Percentiles rank a stretch among this genome's conserved stretches.
These are phyloP conservation scores for Dascillus cervinus DNA, from an alignment of 2,888 invertebrate species.

Conservation along the genomic window DNA sequence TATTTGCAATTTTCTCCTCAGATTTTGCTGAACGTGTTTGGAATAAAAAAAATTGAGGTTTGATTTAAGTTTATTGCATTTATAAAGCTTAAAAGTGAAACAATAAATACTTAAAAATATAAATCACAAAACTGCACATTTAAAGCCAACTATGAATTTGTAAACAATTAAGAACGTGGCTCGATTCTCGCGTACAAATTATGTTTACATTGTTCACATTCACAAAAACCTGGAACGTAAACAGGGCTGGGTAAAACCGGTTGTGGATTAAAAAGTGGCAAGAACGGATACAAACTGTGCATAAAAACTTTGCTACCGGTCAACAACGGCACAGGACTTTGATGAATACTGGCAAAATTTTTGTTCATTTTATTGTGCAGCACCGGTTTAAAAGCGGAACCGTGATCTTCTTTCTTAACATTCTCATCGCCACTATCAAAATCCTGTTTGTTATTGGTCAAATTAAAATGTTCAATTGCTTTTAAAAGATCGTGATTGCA, in stretches of 20 bases:
- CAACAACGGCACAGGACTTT: constrained; percentile 32
- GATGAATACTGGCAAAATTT: constrained; percentile 22
- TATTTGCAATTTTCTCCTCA: constrained; percentile 31
- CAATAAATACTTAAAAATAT: too few species aligned
- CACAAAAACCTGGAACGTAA: constrained; percentile 42
- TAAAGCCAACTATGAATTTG: too few species aligned
- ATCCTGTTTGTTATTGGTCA: constrained; percentile 21
- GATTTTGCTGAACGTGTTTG: constrained; percentile 8
- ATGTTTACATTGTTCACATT: constrained; percentile 42
- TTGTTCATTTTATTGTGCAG: constrained; percentile 14
- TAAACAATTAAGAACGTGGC: constrained; percentile 23
- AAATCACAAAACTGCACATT: too few species aligned
- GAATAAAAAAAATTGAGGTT: too few species aligned
- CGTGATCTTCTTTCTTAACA: constrained; percentile 23
- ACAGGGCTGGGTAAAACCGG: constrained; percentile 40
- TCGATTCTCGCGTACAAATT: constrained; percentile 31
- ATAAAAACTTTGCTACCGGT: constrained; percentile 38
- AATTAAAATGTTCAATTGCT: constrained; percentile 79
- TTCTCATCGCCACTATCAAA: constrained; percentile 13
- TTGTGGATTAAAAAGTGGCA: constrained; percentile 40
- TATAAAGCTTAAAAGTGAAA: too few species aligned
- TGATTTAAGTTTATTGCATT: too few species aligned
- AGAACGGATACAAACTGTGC: constrained; percentile 42
- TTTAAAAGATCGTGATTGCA: constrained; percentile 88
- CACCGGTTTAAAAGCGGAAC: constrained; percentile 40